Base-by-base conservation (phyloP, 2,888 invertebrate genomes). In the Hypsopygia costalis region DNA sequence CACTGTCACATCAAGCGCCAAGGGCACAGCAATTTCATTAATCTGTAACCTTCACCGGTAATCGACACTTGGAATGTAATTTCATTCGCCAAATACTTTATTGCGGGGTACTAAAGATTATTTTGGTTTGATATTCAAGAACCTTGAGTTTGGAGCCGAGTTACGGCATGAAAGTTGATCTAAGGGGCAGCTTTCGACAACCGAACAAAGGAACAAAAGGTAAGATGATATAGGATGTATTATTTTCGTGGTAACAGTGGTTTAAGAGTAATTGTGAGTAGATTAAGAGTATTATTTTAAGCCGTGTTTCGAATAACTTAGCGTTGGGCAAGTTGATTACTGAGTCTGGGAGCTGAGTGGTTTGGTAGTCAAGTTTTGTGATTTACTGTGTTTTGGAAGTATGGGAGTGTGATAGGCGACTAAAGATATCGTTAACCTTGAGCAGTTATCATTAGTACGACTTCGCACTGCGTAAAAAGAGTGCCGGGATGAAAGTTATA, bases 151-250 rank as follows among this genome's bases (percentile, higher is more conserved):
- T 33, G 34, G 57, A 44, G 50, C 53, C 34, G 41, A 41, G 36
- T 55, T 57, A 53, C 61, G 43, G 40, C 30, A 56, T 51, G 67
- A 66, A 66, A 69, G 63, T 63, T 61, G 61, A 58, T 57, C 58
- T 42, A 46, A 54, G 49, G 41, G 55, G 55, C 59, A 45, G 52
- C 51, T 54, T 55, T 52, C 50, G 40, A 36, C 35, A 33, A 33
- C 29, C 25, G 30, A 38, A 63, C 55, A 59, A 59, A 60, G 46
- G 49, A 41, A 62, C 46, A 43, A 51, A 33, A 49, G 47, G 54
- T 58, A 56, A 65, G 20, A 11, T 36, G 44, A 64, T 36, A 62
- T 40, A 33, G 39, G 10, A 36, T 44, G 40, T 39, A 16, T 16
- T 16, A 2, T 16, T 16, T 36, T 31, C 25, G 27, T 33, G 11